phyloP scores from a whole-genome alignment of 2,113 vertebrate genomes.

The Cebidichthys violaceus region DNA sequence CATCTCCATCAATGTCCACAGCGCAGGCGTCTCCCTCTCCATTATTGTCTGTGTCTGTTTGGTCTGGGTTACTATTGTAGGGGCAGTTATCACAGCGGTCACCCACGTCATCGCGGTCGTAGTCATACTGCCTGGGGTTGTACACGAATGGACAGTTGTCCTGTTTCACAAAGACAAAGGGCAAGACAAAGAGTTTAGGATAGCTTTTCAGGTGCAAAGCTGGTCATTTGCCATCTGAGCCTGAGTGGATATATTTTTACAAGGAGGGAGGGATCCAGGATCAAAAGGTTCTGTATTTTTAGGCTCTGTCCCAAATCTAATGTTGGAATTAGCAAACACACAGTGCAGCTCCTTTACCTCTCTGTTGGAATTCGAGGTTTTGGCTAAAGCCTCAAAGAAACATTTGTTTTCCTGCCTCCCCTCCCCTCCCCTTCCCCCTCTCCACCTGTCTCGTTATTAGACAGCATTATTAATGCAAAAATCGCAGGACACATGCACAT shows the following conservation, averaged over 20 bases:
- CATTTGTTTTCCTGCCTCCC: constrained; percentile 72
- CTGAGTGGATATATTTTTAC: constrained; percentile 59
- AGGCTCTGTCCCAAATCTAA: constrained; percentile 65
- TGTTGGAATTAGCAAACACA: constrained; percentile 69
- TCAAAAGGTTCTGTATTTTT: constrained; percentile 74
- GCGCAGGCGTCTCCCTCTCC: constrained; percentile 97
- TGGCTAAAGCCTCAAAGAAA: constrained; percentile 65
- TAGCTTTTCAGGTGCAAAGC: constrained; percentile 47
- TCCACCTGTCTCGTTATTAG: constrained; percentile 51
- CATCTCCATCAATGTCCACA: constrained; percentile 96
- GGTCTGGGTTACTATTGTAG: constrained; percentile 98
- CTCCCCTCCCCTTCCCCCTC: neutral
- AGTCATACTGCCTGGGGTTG: constrained; percentile 98
- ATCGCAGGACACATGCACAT: neutral
- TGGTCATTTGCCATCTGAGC: constrained; percentile 52
- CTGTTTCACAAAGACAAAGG: constrained; percentile 77
- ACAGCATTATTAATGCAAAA: constrained; percentile 60
- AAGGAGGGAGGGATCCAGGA: constrained; percentile 28
- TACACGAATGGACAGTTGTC: constrained; percentile 98
- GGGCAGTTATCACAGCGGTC: constrained; percentile 99
- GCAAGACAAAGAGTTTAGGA: constrained; percentile 5
- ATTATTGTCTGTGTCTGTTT: constrained; percentile 96
- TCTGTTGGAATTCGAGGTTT: constrained; percentile 77
- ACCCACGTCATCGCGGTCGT: constrained; percentile 96
- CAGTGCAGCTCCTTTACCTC: constrained; percentile 70